phyloP scores from a whole-genome alignment of 2,888 invertebrate genomes.

The Acanthosepion lycidas region DNA sequence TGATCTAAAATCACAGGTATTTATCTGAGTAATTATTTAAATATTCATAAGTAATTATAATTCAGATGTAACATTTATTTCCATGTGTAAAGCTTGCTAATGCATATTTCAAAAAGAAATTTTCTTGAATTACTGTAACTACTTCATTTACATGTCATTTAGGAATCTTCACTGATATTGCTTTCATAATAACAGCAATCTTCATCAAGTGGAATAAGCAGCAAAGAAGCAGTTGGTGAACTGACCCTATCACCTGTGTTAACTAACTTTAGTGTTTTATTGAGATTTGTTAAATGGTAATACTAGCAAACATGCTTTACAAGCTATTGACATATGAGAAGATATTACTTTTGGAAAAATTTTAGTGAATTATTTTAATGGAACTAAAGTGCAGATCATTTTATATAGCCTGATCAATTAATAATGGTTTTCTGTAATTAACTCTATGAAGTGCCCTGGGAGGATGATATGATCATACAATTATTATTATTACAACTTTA shows the following conservation, averaged over 20 bases:
- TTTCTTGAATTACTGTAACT: not conserved
- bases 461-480: not conserved
- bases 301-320: not conserved
- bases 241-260: not conserved
- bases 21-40: not conserved
- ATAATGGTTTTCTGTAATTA: not conserved
- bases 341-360: not conserved
- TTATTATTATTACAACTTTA: not conserved
- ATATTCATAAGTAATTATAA: not conserved
- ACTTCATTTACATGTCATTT: not conserved
- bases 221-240: not conserved
- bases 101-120: not conserved
- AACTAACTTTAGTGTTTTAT: not conserved
- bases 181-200: no score
- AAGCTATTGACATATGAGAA: not conserved
- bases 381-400: not conserved
- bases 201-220: not conserved
- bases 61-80: not conserved
- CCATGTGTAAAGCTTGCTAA: not conserved
- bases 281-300: not conserved
- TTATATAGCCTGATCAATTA: not conserved
- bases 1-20: not conserved
- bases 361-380: not conserved
- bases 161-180: not conserved
- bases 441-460: not conserved